Evolutionary conservation across 30 jellyfish, hydroid and myxozoan species (phyloP), one percentile per base, ranked within the genome.

Genomic region (Mastigias papua): DNA sequence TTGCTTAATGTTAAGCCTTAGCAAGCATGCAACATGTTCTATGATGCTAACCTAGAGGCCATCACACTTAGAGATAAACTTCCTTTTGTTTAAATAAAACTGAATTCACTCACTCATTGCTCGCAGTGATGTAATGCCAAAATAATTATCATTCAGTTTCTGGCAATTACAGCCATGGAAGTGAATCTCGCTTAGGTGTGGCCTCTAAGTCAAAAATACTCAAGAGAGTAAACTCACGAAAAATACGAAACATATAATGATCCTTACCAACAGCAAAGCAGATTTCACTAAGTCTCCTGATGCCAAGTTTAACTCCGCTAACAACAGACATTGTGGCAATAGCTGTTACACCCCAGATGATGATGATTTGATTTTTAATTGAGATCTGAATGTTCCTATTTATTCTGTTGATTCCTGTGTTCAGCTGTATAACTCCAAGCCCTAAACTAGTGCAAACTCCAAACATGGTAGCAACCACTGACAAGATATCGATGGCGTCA

Each of bases 401-500:
- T 21, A 93, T 88, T 3, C 98, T 90, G 57, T 88, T 73, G 63
- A 93, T 69, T 0, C 98, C 98, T 49, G 95, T 80, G 49, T 88
- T 93, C 30, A 93, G 88, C 54, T 93, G 98, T 49, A 93, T 89
- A 27, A 93, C 98, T 1, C 98, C 98, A 21, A 93, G 89, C 37
- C 98, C 98, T 20, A 93, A 89, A 54, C 98, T 93, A 7, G 98
- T 93, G 91, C 98, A 93, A 22, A 93, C 98, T 33, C 98, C 98
- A 77, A 93, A 93, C 98, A 93, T 93, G 25, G 98, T 93, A 50
- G 97, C 90, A 20, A 93, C 92, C 78, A 93, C 95, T 34, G 97
- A 93, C 46, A 93, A 77, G 15, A 85, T 73, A 65, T 93, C 98
- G 34, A 93, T 93, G 57, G 60, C 57, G 80, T 93, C 98, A 22